phyloP scores from a whole-genome alignment of 2,113 vertebrate species.

The Lophura nycthemera region DNA sequence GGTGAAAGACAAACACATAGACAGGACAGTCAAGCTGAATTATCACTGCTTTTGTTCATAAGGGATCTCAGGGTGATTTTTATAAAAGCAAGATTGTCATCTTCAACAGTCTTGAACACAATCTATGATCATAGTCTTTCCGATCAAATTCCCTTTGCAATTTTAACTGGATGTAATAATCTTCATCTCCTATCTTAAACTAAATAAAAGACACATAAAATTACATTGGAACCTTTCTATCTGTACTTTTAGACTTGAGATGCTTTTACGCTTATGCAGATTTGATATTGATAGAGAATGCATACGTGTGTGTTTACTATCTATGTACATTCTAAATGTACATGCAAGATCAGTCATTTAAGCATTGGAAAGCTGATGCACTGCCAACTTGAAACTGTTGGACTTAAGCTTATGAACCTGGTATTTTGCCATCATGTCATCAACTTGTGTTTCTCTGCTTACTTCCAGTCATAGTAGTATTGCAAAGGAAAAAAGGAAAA shows the following conservation, averaged over 20 bases:
- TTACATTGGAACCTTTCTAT: neutral
- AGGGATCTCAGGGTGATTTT: neutral
- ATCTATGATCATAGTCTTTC: neutral
- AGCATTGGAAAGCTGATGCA: neutral
- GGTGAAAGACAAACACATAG: neutral
- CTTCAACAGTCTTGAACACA: neutral
- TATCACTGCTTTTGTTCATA: neutral
- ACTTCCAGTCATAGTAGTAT: neutral
- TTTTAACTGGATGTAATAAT: neutral
- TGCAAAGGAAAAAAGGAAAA: neutral
- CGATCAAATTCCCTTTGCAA: neutral
- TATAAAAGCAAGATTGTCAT: neutral
- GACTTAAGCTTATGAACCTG: neutral
- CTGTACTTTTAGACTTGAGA: neutral
- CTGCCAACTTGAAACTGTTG: neutral
- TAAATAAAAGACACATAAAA: neutral
- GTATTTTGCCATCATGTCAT: neutral
- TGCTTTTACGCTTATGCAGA: neutral
- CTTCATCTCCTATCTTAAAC: neutral
- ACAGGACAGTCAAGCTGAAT: neutral
- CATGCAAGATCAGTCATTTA: neutral
- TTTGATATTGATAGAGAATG: neutral
- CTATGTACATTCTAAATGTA: neutral
- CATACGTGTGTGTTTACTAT: accelerated
- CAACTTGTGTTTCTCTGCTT: neutral